Conservation (phyloP, 2,888 invertebrate genomes). For the Xylota segnis region DNA sequence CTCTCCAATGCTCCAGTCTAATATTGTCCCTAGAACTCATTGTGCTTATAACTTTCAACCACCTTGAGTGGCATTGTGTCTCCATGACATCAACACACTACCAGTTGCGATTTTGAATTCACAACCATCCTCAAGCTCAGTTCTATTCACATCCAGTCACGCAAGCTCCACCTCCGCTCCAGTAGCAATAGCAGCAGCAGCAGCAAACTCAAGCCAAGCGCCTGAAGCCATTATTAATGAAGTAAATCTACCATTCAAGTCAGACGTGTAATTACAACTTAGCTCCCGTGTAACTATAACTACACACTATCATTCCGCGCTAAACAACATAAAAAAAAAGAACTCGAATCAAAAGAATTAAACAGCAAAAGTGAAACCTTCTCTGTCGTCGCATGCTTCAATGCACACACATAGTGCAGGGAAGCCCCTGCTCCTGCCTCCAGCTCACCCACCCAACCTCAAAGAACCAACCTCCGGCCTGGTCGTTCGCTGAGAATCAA, state of each 20-base stretch:
- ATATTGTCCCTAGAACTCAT: too few species aligned
- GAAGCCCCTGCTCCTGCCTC: neutral
- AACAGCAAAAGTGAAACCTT: constrained; percentile 71
- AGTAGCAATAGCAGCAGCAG: neutral
- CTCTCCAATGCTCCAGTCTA: too few species aligned
- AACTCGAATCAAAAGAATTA: constrained; percentile 42
- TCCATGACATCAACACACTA: constrained; percentile 8
- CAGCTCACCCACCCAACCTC: neutral
- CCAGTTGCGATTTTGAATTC: constrained; percentile 43
- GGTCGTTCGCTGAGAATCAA: constrained; percentile 52
- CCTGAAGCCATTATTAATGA: constrained; percentile 64
- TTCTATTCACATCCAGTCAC: constrained; percentile 62
- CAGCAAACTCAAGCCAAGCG: neutral
- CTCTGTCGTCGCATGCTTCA: constrained; percentile 54
- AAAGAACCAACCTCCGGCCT: constrained; percentile 7
- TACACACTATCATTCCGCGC: constrained; percentile 37
- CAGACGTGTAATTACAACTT: constrained; percentile 63
- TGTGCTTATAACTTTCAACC: neutral
- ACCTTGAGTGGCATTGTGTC: neutral
- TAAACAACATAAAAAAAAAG: constrained; percentile 9
- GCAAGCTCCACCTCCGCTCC: constrained; percentile 55
- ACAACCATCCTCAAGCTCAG: constrained; percentile 36
- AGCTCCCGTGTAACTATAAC: constrained; percentile 42
- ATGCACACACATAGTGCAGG: constrained; percentile 27
- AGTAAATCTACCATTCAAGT: constrained; percentile 67